These are phyloP conservation scores for Chaetophractus vellerosus DNA, from an alignment of 2,797 vertebrate species.

Conservation along the genomic window DNA sequence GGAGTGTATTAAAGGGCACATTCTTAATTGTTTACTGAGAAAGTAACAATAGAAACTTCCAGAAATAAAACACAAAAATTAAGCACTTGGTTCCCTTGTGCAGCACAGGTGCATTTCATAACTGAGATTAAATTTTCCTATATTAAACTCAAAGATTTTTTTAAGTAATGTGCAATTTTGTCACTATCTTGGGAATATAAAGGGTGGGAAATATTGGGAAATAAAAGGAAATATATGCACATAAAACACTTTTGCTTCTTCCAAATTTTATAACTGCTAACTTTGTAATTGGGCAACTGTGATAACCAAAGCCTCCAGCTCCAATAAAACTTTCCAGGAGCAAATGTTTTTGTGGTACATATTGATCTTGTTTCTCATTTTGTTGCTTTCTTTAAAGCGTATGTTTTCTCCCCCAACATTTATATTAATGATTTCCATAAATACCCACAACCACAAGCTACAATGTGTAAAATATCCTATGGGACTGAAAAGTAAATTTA, in stretches of 20 bases:
- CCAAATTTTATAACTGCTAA: neutral
- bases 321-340: conserved; percentile 56
- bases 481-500: conserved; percentile 12
- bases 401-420: conserved; percentile 54
- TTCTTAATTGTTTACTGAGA: neutral
- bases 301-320: neutral
- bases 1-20: neutral
- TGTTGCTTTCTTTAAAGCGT: conserved; percentile 58
- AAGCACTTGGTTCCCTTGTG: neutral
- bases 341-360: neutral
- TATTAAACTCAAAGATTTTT: neutral
- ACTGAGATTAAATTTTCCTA: neutral
- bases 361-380: conserved; percentile 62
- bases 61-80: neutral
- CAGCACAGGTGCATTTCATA: neutral
- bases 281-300: neutral
- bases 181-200: neutral
- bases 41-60: neutral
- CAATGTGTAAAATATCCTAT: neutral
- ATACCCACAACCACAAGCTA: conserved; percentile 22
- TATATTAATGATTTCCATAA: conserved; percentile 71
- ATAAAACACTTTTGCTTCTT: neutral
- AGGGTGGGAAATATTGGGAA: neutral
- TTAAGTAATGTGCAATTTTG: neutral
- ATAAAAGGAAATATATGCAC: neutral